Evolutionary conservation across 2,113 vertebrate species (phyloP).

Genomic region (Lasiurus cinereus): DNA sequence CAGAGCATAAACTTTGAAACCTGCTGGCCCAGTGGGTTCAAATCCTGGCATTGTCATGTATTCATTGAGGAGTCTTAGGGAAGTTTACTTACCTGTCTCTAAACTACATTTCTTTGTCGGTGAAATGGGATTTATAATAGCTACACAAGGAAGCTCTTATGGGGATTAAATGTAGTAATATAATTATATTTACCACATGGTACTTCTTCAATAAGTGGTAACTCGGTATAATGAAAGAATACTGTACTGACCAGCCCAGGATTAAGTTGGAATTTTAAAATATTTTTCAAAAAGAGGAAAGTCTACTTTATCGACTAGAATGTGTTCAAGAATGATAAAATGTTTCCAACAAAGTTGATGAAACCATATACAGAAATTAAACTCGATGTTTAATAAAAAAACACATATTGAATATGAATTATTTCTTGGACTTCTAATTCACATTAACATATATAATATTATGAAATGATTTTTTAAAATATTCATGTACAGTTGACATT

Average conservation of each 20-base stretch:
- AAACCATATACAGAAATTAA: neutral
- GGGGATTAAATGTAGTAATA: neutral
- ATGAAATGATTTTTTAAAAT: neutral
- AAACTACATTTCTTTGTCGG: neutral
- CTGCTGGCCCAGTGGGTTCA: neutral
- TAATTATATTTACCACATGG: neutral
- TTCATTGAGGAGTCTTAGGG: neutral
- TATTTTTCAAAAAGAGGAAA: neutral
- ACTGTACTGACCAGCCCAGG: neutral
- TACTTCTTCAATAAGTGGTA: neutral
- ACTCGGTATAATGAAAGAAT: neutral
- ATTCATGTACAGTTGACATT: neutral
- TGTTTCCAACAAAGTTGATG: neutral
- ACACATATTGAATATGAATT: neutral
- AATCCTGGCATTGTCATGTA: neutral
- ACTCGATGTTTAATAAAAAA: neutral
- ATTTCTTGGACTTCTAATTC: neutral
- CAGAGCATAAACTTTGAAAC: neutral
- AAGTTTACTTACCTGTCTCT: neutral
- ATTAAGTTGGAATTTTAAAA: neutral
- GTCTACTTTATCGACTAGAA: neutral
- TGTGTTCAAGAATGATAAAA: neutral
- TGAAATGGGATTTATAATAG: neutral
- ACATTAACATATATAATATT: neutral
- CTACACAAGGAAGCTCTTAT: neutral